Base-by-base conservation (phyloP, 2,797 vertebrate genomes). In the Gastrophryne carolinensis region DNA sequence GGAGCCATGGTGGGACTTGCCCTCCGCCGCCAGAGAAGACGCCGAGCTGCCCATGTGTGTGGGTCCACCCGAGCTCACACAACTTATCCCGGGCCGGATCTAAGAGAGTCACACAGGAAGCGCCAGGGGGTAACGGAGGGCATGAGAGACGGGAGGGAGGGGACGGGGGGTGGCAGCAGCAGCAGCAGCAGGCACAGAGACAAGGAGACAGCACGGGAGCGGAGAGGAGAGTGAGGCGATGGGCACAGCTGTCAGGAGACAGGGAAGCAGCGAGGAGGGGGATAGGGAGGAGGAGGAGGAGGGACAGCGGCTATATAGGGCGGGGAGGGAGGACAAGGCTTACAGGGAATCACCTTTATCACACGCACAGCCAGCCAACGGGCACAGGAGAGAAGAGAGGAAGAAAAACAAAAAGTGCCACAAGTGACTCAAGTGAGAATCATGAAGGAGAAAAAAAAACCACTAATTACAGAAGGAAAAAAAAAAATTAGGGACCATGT, bases 21-120 rank as follows among this genome's bases (percentile, higher is more conserved):
- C 95, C 91, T 99, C 96, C 3, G 95, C 86, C 5, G 94, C 93
- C 86, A 99, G 91, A 71, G 97, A 98, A 23, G 97, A 98, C 80
- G 97, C 96, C 30, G 97, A 99, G 87, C 95, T 99, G 86, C 97
- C 97, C 97, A 99, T 99, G 86, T 85, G 84, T 90, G 82, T 41
- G 11, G 39, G n/a, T n/a, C n/a, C n/a, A n/a, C 49, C 82, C 79
- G 71, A 80, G 58, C 75, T 84, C 85, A 9, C 7, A 83, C 81
- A 62, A 78, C 76, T 75, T 81, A 80, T 83, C 86, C 87, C 85
- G 82, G 85, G 87, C 87, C 87, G 89, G 87, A 83, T 86, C 87
- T 80, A 54, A 65, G 84, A 78, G 79, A 74, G 84, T 0, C 68
- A 85, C 75, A 19, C 53, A 11, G 71, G 81, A 52, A 69, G 83